A percentile compares a stretch with the other conserved stretches of the same genome.
These are phyloP conservation scores for Holacanthus passer DNA, from an alignment of 2,113 vertebrate species.

Conservation along the genomic window DNA sequence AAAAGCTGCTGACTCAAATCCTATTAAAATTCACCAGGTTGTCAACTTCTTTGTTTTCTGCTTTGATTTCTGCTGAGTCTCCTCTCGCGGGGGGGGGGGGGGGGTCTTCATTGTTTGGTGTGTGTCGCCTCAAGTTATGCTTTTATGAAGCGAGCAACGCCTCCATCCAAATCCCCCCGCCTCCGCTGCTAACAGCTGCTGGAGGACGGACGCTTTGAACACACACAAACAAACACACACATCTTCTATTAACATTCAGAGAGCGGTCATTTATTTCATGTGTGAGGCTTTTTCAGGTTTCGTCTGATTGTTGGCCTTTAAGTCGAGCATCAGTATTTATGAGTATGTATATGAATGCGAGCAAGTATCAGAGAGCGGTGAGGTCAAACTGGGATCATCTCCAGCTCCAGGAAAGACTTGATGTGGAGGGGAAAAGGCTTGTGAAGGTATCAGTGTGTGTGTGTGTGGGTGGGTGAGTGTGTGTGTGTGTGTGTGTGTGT, in stretches of 20 bases:
- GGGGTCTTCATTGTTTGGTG: conserved; percentile 48
- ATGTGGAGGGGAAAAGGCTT: conserved; percentile 16
- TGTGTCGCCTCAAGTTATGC: conserved; percentile 53
- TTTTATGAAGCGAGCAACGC: conserved; percentile 46
- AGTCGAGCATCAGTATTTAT: conserved; percentile 1
- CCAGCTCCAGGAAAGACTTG: not conserved
- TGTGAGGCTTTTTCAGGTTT: not conserved
- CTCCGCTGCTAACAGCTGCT: conserved; percentile 19
- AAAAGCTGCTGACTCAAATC: conserved; percentile 62
- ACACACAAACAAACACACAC: not conserved
- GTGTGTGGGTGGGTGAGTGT: too few species aligned
- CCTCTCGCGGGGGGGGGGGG: not conserved
- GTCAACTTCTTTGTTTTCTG: conserved; percentile 51
- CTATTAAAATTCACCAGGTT: conserved; percentile 46
- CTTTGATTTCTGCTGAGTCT: conserved; percentile 59
- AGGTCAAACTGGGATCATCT: conserved; percentile 36
- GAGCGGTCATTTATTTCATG: not conserved
- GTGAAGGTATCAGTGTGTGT: conserved; percentile 10
- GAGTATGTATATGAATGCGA: not conserved
- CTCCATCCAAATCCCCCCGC: conserved; percentile 41
- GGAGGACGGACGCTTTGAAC: conserved; percentile 39
- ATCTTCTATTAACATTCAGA: not conserved
- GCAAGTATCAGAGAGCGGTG: conserved; percentile 15
- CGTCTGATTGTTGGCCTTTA: not conserved
- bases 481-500: conserved; percentile 19